Evolutionary conservation across 2,113 vertebrate genomes (phyloP).

Genomic region (Paramisgurnus dabryanus): DNA sequence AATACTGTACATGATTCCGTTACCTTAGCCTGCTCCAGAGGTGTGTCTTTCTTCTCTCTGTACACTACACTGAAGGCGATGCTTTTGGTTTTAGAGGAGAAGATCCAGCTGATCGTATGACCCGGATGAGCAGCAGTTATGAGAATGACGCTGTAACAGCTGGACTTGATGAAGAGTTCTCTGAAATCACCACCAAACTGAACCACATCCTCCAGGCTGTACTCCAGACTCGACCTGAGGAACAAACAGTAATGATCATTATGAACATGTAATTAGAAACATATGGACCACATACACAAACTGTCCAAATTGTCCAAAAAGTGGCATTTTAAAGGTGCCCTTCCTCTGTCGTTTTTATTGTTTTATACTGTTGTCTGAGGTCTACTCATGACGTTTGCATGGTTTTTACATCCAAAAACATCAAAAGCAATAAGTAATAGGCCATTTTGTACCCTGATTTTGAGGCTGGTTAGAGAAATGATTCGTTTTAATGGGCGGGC

Average conservation of each 20-base stretch:
- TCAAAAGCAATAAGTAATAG: too few species aligned
- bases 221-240: conserved; percentile 76
- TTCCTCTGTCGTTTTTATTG: too few species aligned
- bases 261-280: background rate
- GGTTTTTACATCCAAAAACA: too few species aligned
- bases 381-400: too few species aligned
- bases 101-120: conserved; percentile 88
- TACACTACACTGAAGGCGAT: conserved; percentile 92
- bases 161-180: conserved; percentile 92
- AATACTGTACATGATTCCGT: background rate
- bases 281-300: background rate
- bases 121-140: conserved; percentile 77
- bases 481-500: too few species aligned
- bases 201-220: conserved; percentile 82
- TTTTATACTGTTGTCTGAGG: too few species aligned
- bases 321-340: too few species aligned
- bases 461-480: too few species aligned
- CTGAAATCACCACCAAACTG: conserved; percentile 80
- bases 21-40: conserved; percentile 89
- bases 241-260: background rate
- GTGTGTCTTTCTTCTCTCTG: conserved; percentile 74
- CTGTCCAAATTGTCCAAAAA: too few species aligned
- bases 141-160: conserved; percentile 87
- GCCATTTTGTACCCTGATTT: too few species aligned
- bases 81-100: conserved; percentile 94